Percentiles rank a stretch among this genome's conserved stretches.
Conservation (phyloP, 2,888 invertebrate genomes). For the Aethes cnicana region DNA sequence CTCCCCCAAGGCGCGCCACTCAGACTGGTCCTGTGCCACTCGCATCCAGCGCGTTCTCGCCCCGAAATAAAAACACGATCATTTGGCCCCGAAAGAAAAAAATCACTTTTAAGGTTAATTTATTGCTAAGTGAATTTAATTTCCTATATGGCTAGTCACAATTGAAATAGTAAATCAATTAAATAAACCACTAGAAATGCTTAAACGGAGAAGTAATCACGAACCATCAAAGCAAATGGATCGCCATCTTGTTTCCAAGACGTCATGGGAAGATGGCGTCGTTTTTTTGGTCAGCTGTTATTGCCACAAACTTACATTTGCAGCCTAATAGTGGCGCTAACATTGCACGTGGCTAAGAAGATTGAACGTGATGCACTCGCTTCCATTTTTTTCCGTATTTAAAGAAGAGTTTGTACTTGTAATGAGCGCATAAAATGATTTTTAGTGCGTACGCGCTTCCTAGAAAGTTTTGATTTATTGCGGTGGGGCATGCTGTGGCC, state of each 20-base stretch:
- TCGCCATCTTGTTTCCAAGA: conserved; percentile 24
- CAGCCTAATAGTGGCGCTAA: conserved; percentile 1
- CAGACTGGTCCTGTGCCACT: no score
- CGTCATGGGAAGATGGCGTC: conserved; percentile 26
- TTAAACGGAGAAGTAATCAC: neutral
- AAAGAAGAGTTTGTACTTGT: neutral
- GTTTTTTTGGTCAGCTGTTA: conserved; percentile 29
- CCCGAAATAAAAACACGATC: no score
- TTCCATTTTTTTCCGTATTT: neutral
- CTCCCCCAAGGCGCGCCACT: no score
- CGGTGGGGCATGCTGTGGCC: conserved; percentile 44
- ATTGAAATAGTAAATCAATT: no score
- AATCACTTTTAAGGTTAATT: no score
- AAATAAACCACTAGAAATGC: neutral
- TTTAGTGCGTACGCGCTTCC: conserved; percentile 52
- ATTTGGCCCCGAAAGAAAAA: no score
- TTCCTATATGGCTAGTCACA: no score
- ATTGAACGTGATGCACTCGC: neutral
- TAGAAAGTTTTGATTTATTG: conserved; percentile 55
- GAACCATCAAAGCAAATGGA: conserved; percentile 10
- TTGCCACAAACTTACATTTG: neutral
- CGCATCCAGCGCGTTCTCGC: no score
- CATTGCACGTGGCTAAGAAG: neutral
- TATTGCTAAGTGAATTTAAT: no score
- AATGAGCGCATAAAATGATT: conserved; percentile 51